Conservation (phyloP, 2,888 invertebrate species). For the Agrochola litura region DNA sequence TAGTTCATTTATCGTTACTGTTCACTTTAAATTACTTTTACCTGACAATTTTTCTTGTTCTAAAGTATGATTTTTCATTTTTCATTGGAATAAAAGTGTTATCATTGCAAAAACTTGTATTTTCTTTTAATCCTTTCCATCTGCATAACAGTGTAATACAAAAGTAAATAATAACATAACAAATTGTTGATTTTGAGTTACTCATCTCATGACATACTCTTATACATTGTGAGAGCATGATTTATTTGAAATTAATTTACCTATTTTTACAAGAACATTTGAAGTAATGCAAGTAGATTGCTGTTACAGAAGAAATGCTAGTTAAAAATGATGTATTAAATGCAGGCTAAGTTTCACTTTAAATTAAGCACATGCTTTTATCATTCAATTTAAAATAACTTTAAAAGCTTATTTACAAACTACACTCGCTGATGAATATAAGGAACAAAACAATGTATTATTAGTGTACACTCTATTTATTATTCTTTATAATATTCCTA, state of each 20-base stretch:
- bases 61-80: conserved; percentile 62
- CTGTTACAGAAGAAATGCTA: conserved; percentile 33
- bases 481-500: conserved; percentile 79
- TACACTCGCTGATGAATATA: conserved; percentile 51
- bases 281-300: not conserved
- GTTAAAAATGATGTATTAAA: conserved; percentile 50
- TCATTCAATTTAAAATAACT: conserved; percentile 32
- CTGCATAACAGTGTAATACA: conserved; percentile 38
- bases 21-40: conserved; percentile 57
- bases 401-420: conserved; percentile 43
- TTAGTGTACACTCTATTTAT: conserved; percentile 75
- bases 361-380: conserved; percentile 34
- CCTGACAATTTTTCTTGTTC: conserved; percentile 53
- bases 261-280: conserved; percentile 11
- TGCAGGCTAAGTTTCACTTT: conserved; percentile 45
- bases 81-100: conserved; percentile 70
- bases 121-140: conserved; percentile 44
- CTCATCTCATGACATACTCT: not conserved
- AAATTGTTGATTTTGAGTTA: conserved; percentile 21
- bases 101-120: conserved; percentile 60
- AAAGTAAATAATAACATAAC: conserved; percentile 31
- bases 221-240: conserved; percentile 9
- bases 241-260: not conserved
- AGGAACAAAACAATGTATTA: conserved; percentile 60
- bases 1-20: conserved; percentile 55